Evolutionary conservation across 1,140 invertebrate genomes (phyloP), one percentile per base, ranked within the genome.

Genomic region (Euglossa dilemma): DNA sequence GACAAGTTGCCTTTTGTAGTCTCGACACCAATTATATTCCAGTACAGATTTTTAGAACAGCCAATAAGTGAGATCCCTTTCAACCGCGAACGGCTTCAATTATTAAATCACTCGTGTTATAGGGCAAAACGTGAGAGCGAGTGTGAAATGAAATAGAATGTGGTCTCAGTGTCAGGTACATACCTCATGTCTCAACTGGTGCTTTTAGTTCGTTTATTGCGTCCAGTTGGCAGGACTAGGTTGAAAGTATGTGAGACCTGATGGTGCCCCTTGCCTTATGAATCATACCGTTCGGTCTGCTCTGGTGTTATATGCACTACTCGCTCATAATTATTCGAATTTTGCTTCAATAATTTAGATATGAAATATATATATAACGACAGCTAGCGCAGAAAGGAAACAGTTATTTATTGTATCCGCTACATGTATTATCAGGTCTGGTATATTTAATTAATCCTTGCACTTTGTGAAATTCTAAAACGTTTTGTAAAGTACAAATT

Each of bases 111-210:
- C 11, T 14, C 56, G 56, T 56, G 76, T 78, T 69, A 47, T 57
- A 43, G 54, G 52, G 64, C 64, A 52, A 56, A 78, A 57, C 67
- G 78, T 43, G 67, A 72, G 69, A 52, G 54, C 45, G 57, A 80
- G 64, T 23, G 76, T 54, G 76, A 47, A 80, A 59, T 43, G 78
- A 72, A 72, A 57, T 71, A 80, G 64, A 69, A 72, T 47, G 77
- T 18, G 36, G 63, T 28, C 64, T 45, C 63, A 70, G 76, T 78
- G 64, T 78, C 76, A 70, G 64, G 52, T 70, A 70, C 76, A 69
- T 70, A 70, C 64, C 36, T 78, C 43, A 23, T 20, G 1, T 18
- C 47, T n/a, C 14, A 63, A 69, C 64, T 28, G 20, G 64, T 54
- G 64, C 28, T 70, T 78, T 78, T 50, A 69, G 52, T 45, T 36